Evolutionary conservation across 2,888 invertebrate species (phyloP).

Genomic region (Zygothrica quintamaculata): DNA sequence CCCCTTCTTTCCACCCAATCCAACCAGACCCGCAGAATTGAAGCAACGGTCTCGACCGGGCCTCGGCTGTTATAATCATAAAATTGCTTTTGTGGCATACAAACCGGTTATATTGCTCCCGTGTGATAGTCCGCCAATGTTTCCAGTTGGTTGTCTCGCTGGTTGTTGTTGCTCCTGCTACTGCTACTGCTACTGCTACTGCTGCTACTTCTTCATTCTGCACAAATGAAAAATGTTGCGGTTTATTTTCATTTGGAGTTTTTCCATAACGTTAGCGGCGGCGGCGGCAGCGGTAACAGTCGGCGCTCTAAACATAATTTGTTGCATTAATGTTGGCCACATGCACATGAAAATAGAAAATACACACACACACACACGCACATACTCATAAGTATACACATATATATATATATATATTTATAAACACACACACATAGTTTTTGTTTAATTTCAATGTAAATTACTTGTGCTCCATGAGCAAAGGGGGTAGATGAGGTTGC

Average conservation of each 20-base stretch:
- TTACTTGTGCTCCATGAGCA: constrained; percentile 71
- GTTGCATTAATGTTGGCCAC: constrained; percentile 77
- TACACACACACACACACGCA: constrained; percentile 10
- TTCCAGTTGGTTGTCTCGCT: constrained; percentile 57
- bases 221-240: constrained; percentile 78
- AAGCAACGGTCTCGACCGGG: constrained; percentile 48
- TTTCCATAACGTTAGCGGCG: constrained; percentile 48
- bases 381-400: constrained; percentile 7
- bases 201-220: constrained; percentile 69
- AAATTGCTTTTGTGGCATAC: constrained; percentile 82
- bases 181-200: constrained; percentile 5
- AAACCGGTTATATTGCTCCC: constrained; percentile 80
- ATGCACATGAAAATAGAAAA: constrained; percentile 57
- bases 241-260: constrained; percentile 79
- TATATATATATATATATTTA: constrained; percentile 3
- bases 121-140: constrained; percentile 73
- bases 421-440: constrained; percentile 55
- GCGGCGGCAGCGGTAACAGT: constrained; percentile 12
- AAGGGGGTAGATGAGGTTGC: no score
- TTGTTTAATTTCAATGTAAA: constrained; percentile 79
- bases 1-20: no score
- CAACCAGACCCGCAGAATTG: constrained; percentile 24
- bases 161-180: constrained; percentile 5
- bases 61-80: constrained; percentile 81
- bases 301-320: constrained; percentile 77